A percentile compares a stretch with the other conserved stretches of the same genome.
phyloP scores from a whole-genome alignment of 1,140 invertebrate genomes.

The Calephelis virginiensis region DNA sequence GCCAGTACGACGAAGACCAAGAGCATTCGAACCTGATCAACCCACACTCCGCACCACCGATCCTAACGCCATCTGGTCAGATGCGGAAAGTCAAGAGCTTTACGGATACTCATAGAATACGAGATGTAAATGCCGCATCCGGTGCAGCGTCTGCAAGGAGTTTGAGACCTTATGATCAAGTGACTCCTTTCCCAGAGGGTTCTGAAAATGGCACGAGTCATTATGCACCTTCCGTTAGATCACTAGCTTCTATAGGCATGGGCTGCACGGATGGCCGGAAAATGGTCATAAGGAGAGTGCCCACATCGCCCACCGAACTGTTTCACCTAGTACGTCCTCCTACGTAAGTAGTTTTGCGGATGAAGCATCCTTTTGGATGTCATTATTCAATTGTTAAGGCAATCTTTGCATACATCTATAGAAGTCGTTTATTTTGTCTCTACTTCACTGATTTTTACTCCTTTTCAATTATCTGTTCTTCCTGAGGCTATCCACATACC shows the following conservation, averaged over 20 bases:
- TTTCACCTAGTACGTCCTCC: constrained; percentile 89
- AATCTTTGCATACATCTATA: constrained; percentile 12
- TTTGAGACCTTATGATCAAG: constrained; percentile 69
- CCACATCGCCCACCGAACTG: constrained; percentile 88
- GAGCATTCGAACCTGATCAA: constrained; percentile 58
- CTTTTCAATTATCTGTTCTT: no score
- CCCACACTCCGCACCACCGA: constrained; percentile 50
- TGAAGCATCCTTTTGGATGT: constrained; percentile 58
- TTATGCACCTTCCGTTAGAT: constrained; percentile 83
- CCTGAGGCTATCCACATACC: no score
- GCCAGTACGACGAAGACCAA: constrained; percentile 57
- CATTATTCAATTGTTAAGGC: constrained; percentile 68
- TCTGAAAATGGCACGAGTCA: constrained; percentile 74
- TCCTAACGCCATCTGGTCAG: constrained; percentile 66
- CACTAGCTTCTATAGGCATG: constrained; percentile 89
- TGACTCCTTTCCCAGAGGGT: constrained; percentile 59
- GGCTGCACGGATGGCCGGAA: constrained; percentile 91
- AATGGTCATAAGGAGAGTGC: constrained; percentile 88
- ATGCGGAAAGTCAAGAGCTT: constrained; percentile 74
- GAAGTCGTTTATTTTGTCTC: not conserved
- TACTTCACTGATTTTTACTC: not conserved
- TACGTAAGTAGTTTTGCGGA: constrained; percentile 83
- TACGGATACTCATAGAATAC: constrained; percentile 66
- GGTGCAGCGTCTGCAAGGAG: constrained; percentile 68
- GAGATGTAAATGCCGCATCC: constrained; percentile 65